Conservation (phyloP, 2,888 invertebrate species). For the Carabus problematicus region DNA sequence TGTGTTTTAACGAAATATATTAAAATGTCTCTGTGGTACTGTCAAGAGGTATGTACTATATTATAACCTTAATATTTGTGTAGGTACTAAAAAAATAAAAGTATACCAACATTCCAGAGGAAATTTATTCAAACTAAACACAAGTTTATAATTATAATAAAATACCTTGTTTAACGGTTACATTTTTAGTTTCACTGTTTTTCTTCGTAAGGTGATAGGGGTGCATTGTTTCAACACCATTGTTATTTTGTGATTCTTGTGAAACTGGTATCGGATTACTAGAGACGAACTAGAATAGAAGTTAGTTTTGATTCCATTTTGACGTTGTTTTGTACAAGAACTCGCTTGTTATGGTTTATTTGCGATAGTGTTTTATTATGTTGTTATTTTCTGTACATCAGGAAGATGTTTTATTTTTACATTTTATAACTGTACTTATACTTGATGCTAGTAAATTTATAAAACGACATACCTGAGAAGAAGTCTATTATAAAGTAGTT, state of each 20-base stretch:
- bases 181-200: conserved; percentile 9
- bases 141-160: not conserved
- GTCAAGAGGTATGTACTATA: not conserved
- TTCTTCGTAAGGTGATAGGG: conserved; percentile 37
- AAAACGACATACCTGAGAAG: conserved; percentile 14
- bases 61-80: not conserved
- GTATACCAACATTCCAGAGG: not conserved
- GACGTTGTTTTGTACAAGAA: conserved; percentile 1
- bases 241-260: conserved; percentile 25
- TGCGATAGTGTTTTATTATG: too few species aligned
- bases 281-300: conserved; percentile 25
- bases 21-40: too few species aligned
- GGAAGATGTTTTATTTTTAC: too few species aligned
- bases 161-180: too few species aligned
- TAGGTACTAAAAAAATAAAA: not conserved
- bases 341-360: too few species aligned
- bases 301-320: conserved; percentile 27
- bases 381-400: too few species aligned
- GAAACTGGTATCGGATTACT: conserved; percentile 21
- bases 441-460: not conserved
- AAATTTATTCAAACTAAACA: not conserved
- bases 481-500: conserved; percentile 24
- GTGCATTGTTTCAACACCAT: conserved; percentile 39
- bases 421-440: not conserved
- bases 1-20: too few species aligned